These are phyloP conservation scores for Podarcis siculus DNA, from an alignment of 2,797 vertebrate species.

Conservation along the genomic window DNA sequence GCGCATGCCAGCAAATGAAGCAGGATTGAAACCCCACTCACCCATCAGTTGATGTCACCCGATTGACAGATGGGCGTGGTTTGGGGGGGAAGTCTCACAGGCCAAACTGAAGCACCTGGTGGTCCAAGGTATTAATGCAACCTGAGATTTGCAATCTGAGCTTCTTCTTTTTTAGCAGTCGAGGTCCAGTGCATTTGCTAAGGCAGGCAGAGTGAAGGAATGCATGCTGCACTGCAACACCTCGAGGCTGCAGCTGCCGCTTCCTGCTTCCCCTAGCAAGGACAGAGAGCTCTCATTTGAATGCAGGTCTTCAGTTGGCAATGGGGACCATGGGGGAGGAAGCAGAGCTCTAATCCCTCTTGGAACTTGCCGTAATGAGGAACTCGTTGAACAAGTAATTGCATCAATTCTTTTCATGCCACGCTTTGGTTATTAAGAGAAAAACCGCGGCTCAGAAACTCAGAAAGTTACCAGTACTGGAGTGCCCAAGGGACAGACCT, in stretches of 20 bases:
- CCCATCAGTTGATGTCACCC: too few relatives aligned
- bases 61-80: too few relatives aligned
- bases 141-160: too few relatives aligned
- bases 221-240: too few relatives aligned
- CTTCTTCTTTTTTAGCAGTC: too few relatives aligned
- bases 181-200: background rate
- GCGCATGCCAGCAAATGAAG: too few relatives aligned
- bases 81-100: too few relatives aligned
- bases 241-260: rapidly evolving
- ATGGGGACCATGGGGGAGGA: background rate
- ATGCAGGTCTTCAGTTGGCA: background rate
- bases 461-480: background rate
- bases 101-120: too few relatives aligned
- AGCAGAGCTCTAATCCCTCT: background rate
- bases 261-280: background rate
- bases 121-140: too few relatives aligned
- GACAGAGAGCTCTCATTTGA: background rate
- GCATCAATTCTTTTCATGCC: background rate
- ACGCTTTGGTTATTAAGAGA: conserved; percentile 19
- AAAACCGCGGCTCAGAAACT: background rate
- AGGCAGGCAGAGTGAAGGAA: too few relatives aligned
- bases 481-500: background rate
- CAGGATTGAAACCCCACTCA: too few relatives aligned
- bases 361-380: background rate
- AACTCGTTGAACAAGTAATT: background rate